Base-by-base conservation (phyloP, 2,113 vertebrate species). In the Protomyctophum bolini region DNA sequence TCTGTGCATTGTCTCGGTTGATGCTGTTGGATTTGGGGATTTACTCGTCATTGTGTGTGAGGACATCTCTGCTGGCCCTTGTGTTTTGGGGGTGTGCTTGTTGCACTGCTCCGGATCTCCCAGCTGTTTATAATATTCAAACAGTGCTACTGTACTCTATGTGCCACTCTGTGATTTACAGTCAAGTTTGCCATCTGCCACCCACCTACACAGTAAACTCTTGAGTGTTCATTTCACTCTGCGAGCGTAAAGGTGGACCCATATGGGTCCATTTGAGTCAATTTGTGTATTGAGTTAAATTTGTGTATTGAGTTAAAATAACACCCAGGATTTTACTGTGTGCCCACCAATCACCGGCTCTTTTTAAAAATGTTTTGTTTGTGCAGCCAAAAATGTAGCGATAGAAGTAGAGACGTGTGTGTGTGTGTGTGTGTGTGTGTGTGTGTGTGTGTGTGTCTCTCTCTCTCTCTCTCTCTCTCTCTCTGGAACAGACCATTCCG, bases 101-200 rank as follows among this genome's bases (percentile, higher is more conserved):
- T 73, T 77, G 76, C 49, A 61, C 59, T 56, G 67, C 74, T n/a
- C 41, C 7, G 74, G 48, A 76, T 83, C 49, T 54, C 10, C 75
- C 63, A 1, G 14, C 63, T 8, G 47, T 58, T 79, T 75, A 79
- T 77, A 70, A 77, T 79, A 82, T 72, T 63, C 73, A 73, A 50
- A 80, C 81, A 63, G 52, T 73, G 83, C 80, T 58, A 76, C 83
- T 82, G 85, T 85, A 76, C 83, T 82, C 82, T 85, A 72, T 75
- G 75, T 72, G 58, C 58, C 74, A 84, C 15, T 21, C 4, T 6
- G 45, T 47, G 48, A 50, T 50, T 64, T 64, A 51, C 81, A 81
- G 77, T 79, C 9, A 52, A 65, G 76, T 76, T 82, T 80, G 84
- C 6, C 57, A 15, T 9, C 68, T 67, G 14, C 75, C 49, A 10